phyloP scores from a whole-genome alignment of 2,113 vertebrate genomes.

The Anthoscopus minutus region DNA sequence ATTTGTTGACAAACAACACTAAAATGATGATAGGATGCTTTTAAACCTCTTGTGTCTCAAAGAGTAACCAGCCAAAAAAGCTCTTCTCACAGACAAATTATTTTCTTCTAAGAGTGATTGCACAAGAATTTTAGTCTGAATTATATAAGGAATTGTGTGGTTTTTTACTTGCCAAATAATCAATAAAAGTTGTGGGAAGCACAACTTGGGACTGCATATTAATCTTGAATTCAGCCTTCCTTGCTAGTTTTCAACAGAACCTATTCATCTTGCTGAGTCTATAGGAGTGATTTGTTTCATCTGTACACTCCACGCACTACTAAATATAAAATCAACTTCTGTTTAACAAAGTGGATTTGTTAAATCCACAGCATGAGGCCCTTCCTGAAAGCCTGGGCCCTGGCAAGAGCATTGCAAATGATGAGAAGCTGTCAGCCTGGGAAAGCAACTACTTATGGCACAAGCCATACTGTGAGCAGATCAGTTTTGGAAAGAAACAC shows the following conservation, averaged over 20 bases:
- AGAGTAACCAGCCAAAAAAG: conserved; percentile 18
- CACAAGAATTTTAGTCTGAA: conserved; percentile 59
- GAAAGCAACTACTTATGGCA: neutral
- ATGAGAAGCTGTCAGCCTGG: neutral
- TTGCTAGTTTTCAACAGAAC: conserved; percentile 60
- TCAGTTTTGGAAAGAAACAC: neutral
- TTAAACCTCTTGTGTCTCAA: neutral
- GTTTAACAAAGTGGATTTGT: conserved; percentile 67
- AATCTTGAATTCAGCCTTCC: conserved; percentile 66
- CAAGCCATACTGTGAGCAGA: neutral
- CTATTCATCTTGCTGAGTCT: conserved; percentile 68
- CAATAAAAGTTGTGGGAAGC: conserved; percentile 69
- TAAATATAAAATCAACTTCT: conserved; percentile 71
- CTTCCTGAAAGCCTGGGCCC: conserved; percentile 5
- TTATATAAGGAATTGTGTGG: conserved; percentile 41
- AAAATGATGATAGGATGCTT: neutral
- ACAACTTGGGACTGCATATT: conserved; percentile 72
- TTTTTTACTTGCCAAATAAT: conserved; percentile 61
- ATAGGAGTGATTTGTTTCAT: conserved; percentile 69
- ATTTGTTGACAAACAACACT: neutral
- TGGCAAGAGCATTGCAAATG: neutral
- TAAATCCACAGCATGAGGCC: conserved; percentile 57
- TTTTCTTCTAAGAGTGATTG: conserved; percentile 34
- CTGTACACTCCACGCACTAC: conserved; percentile 54
- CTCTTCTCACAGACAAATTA: conserved; percentile 11